Conservation (phyloP, 2,797 vertebrate species). For the Garrulus glandarius region DNA sequence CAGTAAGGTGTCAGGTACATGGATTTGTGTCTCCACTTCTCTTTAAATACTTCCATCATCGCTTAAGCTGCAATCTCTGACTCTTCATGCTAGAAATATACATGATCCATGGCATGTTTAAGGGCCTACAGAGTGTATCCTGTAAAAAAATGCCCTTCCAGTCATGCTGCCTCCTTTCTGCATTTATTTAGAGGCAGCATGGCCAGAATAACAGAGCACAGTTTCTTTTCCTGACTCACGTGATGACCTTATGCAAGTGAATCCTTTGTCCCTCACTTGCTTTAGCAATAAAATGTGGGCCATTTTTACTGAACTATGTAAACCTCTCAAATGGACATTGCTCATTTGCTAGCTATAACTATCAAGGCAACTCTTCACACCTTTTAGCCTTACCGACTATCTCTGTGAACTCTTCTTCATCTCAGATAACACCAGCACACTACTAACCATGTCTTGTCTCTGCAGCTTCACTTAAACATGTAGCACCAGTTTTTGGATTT, state of each 20-base stretch:
- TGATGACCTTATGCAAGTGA: background rate
- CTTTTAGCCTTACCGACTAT: background rate
- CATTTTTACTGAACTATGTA: background rate
- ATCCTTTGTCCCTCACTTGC: background rate
- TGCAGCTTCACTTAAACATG: background rate
- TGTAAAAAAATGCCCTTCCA: background rate
- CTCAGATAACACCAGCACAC: background rate
- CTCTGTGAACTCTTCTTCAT: background rate
- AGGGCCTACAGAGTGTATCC: background rate
- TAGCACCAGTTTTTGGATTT: background rate
- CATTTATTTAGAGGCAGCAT: background rate
- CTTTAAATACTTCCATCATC: background rate
- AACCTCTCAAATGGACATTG: background rate
- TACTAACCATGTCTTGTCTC: background rate
- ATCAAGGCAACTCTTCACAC: background rate
- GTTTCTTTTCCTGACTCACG: background rate
- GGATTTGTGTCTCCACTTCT: background rate
- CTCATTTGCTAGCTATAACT: background rate
- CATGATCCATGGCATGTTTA: background rate
- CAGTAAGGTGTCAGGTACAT: background rate
- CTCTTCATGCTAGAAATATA: background rate
- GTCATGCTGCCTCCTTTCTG: background rate
- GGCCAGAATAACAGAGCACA: background rate
- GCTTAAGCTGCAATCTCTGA: background rate
- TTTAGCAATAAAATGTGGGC: background rate